These are phyloP conservation scores for Lordiphosa andalusiaca DNA, from an alignment of 2,888 invertebrate genomes.

Conservation along the genomic window DNA sequence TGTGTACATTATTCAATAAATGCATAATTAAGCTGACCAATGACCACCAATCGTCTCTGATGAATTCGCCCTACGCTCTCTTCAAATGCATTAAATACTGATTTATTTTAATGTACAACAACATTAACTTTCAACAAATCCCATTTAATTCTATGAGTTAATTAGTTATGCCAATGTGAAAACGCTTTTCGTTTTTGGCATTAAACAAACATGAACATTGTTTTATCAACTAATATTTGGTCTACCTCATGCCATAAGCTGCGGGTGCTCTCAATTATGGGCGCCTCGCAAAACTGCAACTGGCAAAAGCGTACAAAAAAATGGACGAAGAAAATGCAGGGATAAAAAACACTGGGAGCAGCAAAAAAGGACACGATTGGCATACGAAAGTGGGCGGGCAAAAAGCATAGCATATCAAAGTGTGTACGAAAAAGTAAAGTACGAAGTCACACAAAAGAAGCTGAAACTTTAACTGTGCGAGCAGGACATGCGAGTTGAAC, in stretches of 20 bases:
- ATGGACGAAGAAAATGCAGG: not conserved
- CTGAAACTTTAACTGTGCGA: not conserved
- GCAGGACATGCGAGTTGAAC: not conserved
- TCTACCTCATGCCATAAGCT: slow-evolving; percentile 1
- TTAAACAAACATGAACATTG: slow-evolving; percentile 15
- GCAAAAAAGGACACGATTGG: slow-evolving; percentile 9
- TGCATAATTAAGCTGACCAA: too few relatives aligned
- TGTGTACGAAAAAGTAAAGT: slow-evolving; percentile 9
- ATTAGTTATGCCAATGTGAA: slow-evolving; percentile 6
- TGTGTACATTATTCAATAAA: too few relatives aligned
- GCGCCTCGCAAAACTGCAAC: not conserved
- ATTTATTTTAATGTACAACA: too few relatives aligned
- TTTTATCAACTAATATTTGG: slow-evolving; percentile 12
- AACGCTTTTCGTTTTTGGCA: slow-evolving; percentile 6
- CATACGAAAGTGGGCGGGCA: slow-evolving; percentile 26
- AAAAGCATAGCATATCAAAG: slow-evolving; percentile 38
- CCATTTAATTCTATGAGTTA: not conserved
- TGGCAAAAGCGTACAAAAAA: not conserved
- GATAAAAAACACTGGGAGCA: not conserved
- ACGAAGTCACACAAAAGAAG: slow-evolving; percentile 3
- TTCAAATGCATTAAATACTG: too few relatives aligned
- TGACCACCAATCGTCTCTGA: too few relatives aligned
- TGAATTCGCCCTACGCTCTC: too few relatives aligned
- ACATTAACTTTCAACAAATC: too few relatives aligned
- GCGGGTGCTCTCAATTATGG: slow-evolving; percentile 24